Evolutionary conservation across 2,797 vertebrate genomes (phyloP), one percentile per base, ranked within the genome.

Genomic region (Tapirus indicus): DNA sequence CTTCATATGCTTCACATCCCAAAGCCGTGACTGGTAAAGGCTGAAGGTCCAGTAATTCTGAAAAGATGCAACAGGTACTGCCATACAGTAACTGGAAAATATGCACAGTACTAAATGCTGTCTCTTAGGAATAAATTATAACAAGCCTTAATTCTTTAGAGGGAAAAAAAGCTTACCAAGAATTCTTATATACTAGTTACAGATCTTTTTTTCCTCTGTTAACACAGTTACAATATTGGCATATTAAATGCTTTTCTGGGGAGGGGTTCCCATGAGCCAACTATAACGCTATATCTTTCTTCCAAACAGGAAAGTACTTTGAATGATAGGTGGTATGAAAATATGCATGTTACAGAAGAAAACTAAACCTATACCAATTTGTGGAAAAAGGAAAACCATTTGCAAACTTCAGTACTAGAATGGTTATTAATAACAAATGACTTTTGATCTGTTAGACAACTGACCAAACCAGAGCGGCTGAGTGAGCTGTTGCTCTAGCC

Each of bases 11-110:
- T 11, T 87, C 98, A 98, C 98, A 99, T 75, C 99, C 99, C 98
- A 99, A 98, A 58, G 99, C 99, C 0, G 99, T 99, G 94, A 99
- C 10, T 1, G 99, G 99, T 97, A 99, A 96, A 3, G 99, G 99
- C 97, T 99, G 99, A 97, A 99, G 99, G 98, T 99, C 99, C 97
- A 99, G 98, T 90, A 99, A 99, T 98, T 99, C 99, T 99, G 98
- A 95, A 99, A 98, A 44, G 88, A 98, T 16, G 72, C 90, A 98
- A 97, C 2, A 93, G 14, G 27, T 71, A 96, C 8, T 62, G n/a
- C 12, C 27, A 97, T 32, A 92, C 7, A 92, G 77, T 91, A 72
- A 96, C 20, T 80, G 47, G 62, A 88, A 94, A 94, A 91, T 10
- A 95, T 7, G 35, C 27, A 95, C 9, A 69, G 41, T 52, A 89